Evolutionary conservation across 2,797 vertebrate species (phyloP), one percentile per base, ranked within the genome.

Genomic region (Peromyscus attwateri): DNA sequence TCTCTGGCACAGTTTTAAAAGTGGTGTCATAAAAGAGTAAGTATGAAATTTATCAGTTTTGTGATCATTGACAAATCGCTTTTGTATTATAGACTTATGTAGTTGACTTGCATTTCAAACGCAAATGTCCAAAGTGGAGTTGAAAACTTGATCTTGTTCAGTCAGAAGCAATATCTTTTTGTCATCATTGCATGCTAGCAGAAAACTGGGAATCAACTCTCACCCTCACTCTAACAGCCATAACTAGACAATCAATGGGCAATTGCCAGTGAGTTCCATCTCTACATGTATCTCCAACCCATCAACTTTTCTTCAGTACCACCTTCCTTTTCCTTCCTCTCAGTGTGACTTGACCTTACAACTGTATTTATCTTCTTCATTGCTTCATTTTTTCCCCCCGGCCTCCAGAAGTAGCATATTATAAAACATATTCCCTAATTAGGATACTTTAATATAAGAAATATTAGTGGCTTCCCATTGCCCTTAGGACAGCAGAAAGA

Each of bases 21-120:
- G 10, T 84, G 11, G 52, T 96, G 79, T 46, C n/a, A 93, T 70
- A 95, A 40, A 87, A 31, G 4, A 80, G 12, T 77, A 19, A 49
- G 1, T 34, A 80, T 13, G 25, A 34, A 81, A 11, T 43, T 77
- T 70, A 37, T 90, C 31, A 70, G 4, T 68, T 12, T 88, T 89
- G 89, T 76, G 25, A 16, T 83, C 25, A 89, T 1, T 27, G 31
- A 40, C 37, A 84, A 71, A 89, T 90, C 52, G 52, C 13, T 77
- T 75, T 29, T 87, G 17, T 83, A 77, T 81, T 83, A 23, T 55
- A 71, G n/a, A 73, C 3, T 52, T 93, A 60, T 2, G 25, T 60
- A 76, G 25, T 94, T 25, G 83, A 29, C 0, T 43, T 92, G 23
- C 34, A 89, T 90, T 92, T 95, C 68, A 96, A 88, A 84, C 12